These are phyloP conservation scores for Gadus chalcogrammus DNA, from an alignment of 2,113 vertebrate genomes.

Conservation along the genomic window DNA sequence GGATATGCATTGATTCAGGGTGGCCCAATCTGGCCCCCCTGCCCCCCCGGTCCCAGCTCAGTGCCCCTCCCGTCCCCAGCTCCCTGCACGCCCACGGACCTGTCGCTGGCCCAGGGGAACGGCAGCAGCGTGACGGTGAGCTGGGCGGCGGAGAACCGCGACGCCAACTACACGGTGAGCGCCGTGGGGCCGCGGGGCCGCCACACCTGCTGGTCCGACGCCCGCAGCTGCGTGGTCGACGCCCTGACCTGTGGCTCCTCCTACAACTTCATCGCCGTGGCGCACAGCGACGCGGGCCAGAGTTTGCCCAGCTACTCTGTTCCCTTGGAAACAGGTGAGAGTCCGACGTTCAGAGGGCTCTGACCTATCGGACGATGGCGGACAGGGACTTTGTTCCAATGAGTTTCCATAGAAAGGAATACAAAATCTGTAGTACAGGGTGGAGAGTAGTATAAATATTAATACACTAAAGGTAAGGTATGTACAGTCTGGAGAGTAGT, in stretches of 20 bases:
- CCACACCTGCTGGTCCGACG: conserved; percentile 67
- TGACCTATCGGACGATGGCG: too few relatives aligned
- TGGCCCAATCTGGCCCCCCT: not conserved
- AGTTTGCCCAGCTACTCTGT: conserved; percentile 89
- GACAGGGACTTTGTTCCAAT: too few relatives aligned
- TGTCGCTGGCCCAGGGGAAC: conserved; percentile 73
- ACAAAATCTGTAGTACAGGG: too few relatives aligned
- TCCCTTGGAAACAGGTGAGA: conserved; percentile 82
- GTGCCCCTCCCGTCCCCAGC: conserved; percentile 66
- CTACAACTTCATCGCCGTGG: conserved; percentile 79
- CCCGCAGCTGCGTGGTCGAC: conserved; percentile 72
- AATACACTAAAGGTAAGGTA: too few relatives aligned
- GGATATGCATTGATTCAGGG: too few relatives aligned
- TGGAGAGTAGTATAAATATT: too few relatives aligned
- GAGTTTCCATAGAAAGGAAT: too few relatives aligned
- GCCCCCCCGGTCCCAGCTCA: not conserved
- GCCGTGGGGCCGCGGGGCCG: conserved; percentile 52
- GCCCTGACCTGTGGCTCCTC: conserved; percentile 80
- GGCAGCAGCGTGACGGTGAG: conserved; percentile 67
- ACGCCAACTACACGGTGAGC: conserved; percentile 73
- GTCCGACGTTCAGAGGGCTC: too few relatives aligned
- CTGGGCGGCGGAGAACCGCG: conserved; percentile 72
- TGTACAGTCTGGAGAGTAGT: too few relatives aligned
- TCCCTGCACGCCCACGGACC: conserved; percentile 87
- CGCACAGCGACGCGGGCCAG: conserved; percentile 70